phyloP scores from a whole-genome alignment of 2,113 vertebrate species.

The Dermatemys mawii region DNA sequence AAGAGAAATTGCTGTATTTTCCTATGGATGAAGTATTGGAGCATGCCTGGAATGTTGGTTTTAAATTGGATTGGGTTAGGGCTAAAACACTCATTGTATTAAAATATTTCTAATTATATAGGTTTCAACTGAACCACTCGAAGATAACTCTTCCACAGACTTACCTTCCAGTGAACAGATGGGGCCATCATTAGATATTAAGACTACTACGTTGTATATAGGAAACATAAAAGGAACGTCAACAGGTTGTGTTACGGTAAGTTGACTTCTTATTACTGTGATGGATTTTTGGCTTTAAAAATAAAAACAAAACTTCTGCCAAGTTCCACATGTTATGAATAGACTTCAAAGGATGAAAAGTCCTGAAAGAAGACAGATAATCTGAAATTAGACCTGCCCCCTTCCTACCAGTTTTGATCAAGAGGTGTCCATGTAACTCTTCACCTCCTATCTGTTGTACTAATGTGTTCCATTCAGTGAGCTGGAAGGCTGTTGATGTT shows the following conservation, averaged over 20 bases:
- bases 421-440: accelerated
- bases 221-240: constrained; percentile 77
- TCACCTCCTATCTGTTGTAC: neutral
- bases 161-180: constrained; percentile 57
- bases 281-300: neutral
- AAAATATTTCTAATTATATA: constrained; percentile 40
- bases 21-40: neutral
- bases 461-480: neutral
- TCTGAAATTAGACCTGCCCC: neutral
- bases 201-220: constrained; percentile 76
- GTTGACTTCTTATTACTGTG: constrained; percentile 24
- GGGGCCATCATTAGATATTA: constrained; percentile 65
- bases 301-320: neutral
- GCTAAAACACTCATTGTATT: neutral
- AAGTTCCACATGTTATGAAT: neutral
- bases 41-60: neutral
- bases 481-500: neutral
- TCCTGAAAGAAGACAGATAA: neutral
- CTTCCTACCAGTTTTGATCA: neutral
- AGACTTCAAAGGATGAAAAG: neutral
- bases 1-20: neutral
- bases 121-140: constrained; percentile 59
- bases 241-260: constrained; percentile 77
- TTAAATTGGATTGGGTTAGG: neutral
- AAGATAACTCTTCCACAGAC: constrained; percentile 26